Conservation (phyloP, 2,888 invertebrate genomes). For the Neelides folsomi region DNA sequence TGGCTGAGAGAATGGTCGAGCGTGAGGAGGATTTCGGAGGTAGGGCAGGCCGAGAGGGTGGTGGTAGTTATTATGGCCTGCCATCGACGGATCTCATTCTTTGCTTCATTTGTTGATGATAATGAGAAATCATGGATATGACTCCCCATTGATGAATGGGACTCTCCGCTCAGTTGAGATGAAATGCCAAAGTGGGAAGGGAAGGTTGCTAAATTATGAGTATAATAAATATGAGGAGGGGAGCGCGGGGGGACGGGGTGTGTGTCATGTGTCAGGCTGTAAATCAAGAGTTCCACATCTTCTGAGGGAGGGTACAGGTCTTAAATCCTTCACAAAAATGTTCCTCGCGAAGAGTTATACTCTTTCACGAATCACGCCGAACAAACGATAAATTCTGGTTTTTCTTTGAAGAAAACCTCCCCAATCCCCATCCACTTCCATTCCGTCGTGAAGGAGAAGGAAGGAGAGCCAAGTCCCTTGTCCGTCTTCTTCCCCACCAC, state of each 20-base stretch:
- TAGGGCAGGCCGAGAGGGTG: too few relatives aligned
- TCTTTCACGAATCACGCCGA: conserved; percentile 29
- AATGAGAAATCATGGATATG: conserved; percentile 11
- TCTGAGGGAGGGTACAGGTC: conserved; percentile 23
- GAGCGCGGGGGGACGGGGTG: conserved; percentile 25
- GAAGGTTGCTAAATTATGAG: conserved; percentile 25
- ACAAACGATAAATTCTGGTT: conserved; percentile 29
- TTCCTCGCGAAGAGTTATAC: conserved; percentile 30
- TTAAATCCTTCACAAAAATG: conserved; percentile 32
- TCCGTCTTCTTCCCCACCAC: background rate
- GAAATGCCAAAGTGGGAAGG: conserved; percentile 1
- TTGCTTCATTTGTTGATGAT: background rate
- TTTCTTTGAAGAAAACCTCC: conserved; percentile 8
- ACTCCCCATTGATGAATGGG: conserved; percentile 14
- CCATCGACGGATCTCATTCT: too few relatives aligned
- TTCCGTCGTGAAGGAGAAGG: too few relatives aligned
- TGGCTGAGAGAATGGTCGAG: background rate
- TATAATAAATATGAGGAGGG: conserved; percentile 29
- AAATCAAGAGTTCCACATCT: conserved; percentile 30
- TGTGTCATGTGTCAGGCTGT: conserved; percentile 31
- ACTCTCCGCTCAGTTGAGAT: background rate
- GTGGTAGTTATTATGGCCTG: too few relatives aligned
- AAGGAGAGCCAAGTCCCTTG: background rate
- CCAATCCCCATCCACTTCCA: background rate
- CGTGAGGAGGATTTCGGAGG: too few relatives aligned